A percentile compares a stretch with the other conserved stretches of the same genome.
These are phyloP conservation scores for Melitaea cinxia DNA, from an alignment of 1,140 invertebrate genomes.

Conservation along the genomic window DNA sequence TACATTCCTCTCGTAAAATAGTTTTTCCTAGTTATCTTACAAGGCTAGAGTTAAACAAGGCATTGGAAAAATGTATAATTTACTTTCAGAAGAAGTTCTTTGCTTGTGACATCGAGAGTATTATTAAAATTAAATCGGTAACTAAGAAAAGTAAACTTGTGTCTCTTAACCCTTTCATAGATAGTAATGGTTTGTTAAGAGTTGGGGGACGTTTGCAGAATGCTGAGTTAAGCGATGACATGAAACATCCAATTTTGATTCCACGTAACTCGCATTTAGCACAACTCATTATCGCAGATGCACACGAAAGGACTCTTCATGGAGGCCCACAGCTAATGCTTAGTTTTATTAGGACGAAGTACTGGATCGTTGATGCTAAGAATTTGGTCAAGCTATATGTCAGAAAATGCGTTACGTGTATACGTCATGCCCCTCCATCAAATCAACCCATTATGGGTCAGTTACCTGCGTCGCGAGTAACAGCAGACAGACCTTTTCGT, in stretches of 20 bases:
- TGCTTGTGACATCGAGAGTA: not conserved
- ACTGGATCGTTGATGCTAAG: not conserved
- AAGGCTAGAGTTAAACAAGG: not conserved
- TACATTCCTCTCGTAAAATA: not conserved
- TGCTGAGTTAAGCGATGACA: not conserved
- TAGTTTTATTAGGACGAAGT: not conserved
- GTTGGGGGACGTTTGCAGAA: not conserved
- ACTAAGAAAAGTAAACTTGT: not conserved
- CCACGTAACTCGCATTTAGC: slow-evolving; percentile 5
- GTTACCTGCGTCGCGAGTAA: too few species aligned
- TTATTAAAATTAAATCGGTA: not conserved
- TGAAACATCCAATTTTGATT: slow-evolving; percentile 16
- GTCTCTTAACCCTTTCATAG: not conserved
- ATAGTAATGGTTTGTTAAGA: not conserved
- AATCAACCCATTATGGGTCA: too few species aligned
- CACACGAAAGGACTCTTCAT: slow-evolving; percentile 14
- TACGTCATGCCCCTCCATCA: too few species aligned
- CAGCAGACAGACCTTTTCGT: too few species aligned
- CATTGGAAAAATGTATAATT: not conserved
- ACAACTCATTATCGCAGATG: slow-evolving; percentile 5
- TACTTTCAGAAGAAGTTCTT: not conserved
- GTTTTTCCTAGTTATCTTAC: not conserved
- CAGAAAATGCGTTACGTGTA: too few species aligned
- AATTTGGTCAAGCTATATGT: too few species aligned
- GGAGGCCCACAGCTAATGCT: slow-evolving; percentile 9